These are phyloP conservation scores for Nemotelus nigrinus DNA, from an alignment of 2,888 invertebrate species.

Conservation along the genomic window DNA sequence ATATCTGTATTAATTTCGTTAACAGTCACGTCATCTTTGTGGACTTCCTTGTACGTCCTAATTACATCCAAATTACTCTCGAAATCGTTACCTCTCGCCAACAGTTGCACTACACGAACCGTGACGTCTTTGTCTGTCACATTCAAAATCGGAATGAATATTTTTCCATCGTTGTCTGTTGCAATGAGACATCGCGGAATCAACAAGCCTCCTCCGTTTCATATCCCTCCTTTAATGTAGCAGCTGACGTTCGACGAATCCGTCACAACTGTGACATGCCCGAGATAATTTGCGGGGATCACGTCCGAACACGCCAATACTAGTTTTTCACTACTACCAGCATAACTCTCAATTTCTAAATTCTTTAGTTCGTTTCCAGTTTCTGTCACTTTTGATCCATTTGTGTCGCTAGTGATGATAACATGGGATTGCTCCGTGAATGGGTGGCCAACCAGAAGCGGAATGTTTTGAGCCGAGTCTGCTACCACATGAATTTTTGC, in stretches of 20 bases:
- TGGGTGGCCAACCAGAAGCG: constrained; percentile 13
- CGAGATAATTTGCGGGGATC: constrained; percentile 7
- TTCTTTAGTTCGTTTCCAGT: neutral
- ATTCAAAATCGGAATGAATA: constrained; percentile 7
- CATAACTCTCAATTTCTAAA: neutral
- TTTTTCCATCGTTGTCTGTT: constrained; percentile 8
- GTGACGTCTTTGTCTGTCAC: neutral
- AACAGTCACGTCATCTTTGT: neutral
- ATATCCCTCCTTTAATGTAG: constrained; percentile 2
- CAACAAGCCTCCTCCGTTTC: neutral
- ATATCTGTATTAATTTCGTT: constrained; percentile 11
- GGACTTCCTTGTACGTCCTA: neutral
- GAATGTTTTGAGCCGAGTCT: neutral
- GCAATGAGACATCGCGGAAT: constrained; percentile 10
- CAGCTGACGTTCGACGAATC: neutral
- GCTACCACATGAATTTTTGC: constrained; percentile 8
- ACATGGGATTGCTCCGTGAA: constrained; percentile 20
- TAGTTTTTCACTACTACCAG: neutral
- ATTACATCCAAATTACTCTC: neutral
- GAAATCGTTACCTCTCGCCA: constrained; percentile 1
- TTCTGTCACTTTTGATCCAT: neutral
- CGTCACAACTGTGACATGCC: constrained; percentile 3
- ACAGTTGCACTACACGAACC: neutral
- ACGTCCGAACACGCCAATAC: neutral
- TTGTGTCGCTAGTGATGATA: neutral